Conservation (phyloP, 2,797 vertebrate species). For the Pseudopleuronectes americanus region DNA sequence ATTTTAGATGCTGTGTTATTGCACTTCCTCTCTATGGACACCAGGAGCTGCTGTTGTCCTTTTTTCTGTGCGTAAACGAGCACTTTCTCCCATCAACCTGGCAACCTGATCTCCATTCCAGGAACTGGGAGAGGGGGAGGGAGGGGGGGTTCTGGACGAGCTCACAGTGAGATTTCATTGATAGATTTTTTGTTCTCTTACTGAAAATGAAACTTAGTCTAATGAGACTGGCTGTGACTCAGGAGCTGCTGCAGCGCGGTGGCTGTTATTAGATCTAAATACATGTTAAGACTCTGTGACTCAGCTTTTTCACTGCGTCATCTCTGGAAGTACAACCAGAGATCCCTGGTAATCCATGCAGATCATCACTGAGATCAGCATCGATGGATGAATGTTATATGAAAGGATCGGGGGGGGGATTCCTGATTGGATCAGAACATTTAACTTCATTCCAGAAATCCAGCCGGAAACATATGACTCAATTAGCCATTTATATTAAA, state of each 20-base stretch:
- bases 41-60: conserved; percentile 42
- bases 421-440: background rate
- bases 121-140: conserved; percentile 18
- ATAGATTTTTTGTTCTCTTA: conserved; percentile 3
- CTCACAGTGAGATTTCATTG: conserved; percentile 24
- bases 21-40: conserved; percentile 32
- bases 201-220: conserved; percentile 9
- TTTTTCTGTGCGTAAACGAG: background rate
- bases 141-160: background rate
- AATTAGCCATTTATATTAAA: too few species aligned
- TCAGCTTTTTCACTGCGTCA: background rate
- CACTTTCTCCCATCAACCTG: conserved; percentile 5
- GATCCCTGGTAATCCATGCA: conserved; percentile 19
- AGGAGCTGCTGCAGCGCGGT: background rate
- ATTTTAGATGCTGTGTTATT: background rate
- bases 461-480: background rate
- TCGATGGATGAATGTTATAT: conserved; percentile 5
- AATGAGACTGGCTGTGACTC: background rate
- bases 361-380: conserved; percentile 20
- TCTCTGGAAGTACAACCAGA: background rate
- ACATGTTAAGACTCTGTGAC: background rate
- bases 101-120: conserved; percentile 28
- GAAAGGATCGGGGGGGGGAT: conserved; percentile 6
- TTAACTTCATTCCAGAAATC: background rate
- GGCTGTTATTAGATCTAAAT: conserved; percentile 13